Evolutionary conservation across 2,113 vertebrate species (phyloP), one percentile per base, ranked within the genome.

Genomic region (Xenopus tropicalis): DNA sequence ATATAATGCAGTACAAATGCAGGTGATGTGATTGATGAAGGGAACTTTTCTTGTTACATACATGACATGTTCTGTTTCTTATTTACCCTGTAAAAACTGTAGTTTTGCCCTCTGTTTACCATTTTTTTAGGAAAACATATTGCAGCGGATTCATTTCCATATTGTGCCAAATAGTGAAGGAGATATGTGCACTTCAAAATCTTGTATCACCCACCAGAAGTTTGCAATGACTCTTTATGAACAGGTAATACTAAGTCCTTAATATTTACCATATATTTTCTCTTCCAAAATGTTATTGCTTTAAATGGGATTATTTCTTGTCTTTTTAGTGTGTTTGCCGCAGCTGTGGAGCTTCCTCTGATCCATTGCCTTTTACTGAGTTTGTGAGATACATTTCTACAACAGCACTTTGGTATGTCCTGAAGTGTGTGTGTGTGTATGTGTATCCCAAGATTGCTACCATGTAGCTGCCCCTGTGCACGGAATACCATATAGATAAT

Each of bases 141-240:
- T 99, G 75, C 91, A 95, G 78, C 91, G 93, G 85, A 98, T 99
- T 83, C 97, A 99, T 79, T 91, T 94, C 78, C 95, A 98, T 80
- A 91, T 98, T 29, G 96, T 94, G 79, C 92, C 94, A 73, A 95
- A 95, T 82, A 86, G 88, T 10, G 94, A 96, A 69, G 86, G 90
- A 0, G 96, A 98, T 71, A 90, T 93, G 85, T 99, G 97, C 86
- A 96, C 96, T 65, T 98, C 96, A 0, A 95, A 93, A 71, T 95
- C 92, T n/a, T 99, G 97, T 80, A 96, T 99, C 85, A 94, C 96
- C 3, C 97, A 99, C 84, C 96, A 94, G 85, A 99, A 99, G 89
- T 99, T 99, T 82, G 97, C 97, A 8, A 97, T 98, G 95, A 91
- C 95, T 0, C 86, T 98, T 51, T 99, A 98, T 77, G 97, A 99